A percentile compares a stretch with the other conserved stretches of the same genome.
Evolutionary conservation across 2,888 invertebrate species (phyloP).

Genomic region (Cantharis flavilabris): DNA sequence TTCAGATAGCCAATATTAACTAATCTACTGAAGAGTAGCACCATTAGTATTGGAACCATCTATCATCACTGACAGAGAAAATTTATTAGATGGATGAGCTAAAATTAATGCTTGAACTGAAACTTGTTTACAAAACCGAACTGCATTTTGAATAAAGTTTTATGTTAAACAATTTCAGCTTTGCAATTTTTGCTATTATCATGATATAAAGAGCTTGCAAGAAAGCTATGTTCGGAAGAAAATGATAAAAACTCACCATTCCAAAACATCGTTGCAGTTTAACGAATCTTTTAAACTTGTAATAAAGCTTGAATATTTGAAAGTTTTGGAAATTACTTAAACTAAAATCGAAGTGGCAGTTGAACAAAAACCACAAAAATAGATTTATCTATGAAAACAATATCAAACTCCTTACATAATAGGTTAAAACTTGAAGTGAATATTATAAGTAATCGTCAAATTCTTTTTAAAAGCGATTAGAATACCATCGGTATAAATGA

Average conservation of each 20-base stretch:
- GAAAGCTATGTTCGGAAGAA: background rate
- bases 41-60: background rate
- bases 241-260: background rate
- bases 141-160: background rate
- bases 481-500: background rate
- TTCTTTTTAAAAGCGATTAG: background rate
- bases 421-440: background rate
- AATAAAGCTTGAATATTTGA: background rate
- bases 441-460: background rate
- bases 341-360: background rate
- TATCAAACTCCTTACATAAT: background rate
- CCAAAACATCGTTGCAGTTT: background rate
- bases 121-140: background rate
- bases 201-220: background rate
- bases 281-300: background rate
- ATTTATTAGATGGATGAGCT: background rate
- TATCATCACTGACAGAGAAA: background rate
- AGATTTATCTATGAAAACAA: background rate
- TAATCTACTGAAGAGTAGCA: background rate
- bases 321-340: background rate
- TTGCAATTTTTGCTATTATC: too few relatives aligned
- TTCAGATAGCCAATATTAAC: background rate
- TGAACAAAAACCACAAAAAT: background rate
- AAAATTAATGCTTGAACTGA: background rate
- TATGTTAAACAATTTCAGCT: background rate